Evolutionary conservation across 2,888 invertebrate species (phyloP), one percentile per base, ranked within the genome.

Genomic region (Diabrotica balteata): DNA sequence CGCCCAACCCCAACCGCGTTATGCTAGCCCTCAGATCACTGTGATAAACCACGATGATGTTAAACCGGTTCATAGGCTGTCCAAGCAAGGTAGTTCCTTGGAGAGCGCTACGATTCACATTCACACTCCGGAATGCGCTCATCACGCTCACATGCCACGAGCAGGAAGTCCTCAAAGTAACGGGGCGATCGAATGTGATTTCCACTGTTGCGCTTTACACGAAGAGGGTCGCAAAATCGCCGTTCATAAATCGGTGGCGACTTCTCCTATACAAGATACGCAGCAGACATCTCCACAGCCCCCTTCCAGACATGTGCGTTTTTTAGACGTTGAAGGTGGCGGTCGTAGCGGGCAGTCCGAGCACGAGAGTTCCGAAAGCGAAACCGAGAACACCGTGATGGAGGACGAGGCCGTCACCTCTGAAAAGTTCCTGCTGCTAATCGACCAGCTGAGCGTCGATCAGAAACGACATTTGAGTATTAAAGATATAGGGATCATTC

Each of bases 201-300:
- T 96, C 86, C 96, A 96, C 85, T 96, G 96, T 85, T 96, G 96
- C 86, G 94, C 96, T 73, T 87, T 96, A 79, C 96, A 96, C 88
- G 95, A 96, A 85, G 96, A 95, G 84, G 95, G 95, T 8, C 90
- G 95, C 71, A 91, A 94, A 81, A 95, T 96, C 81, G 94, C 95
- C 74, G 94, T 95, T 74, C 94, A 94, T 87, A 95, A 95, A 85
- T 94, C 93, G 83, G 95, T 95, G 75, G 95, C 95, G 77, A 95
- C 96, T 75, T 95, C 96, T 72, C 95, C 96, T 78, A 95, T 96
- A 72, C 95, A 88, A 86, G 77, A 88, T 85, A 72, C 85, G 85
- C 81, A 80, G 79, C 82, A 82, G 70, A 82, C 82, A 59, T 83
- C 83, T 64, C 83, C 84, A 62, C 83, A 83, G 75, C 83, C 87